These are phyloP conservation scores for Sarcophaga peregrina DNA, from an alignment of 1,140 invertebrate genomes.

Conservation along the genomic window DNA sequence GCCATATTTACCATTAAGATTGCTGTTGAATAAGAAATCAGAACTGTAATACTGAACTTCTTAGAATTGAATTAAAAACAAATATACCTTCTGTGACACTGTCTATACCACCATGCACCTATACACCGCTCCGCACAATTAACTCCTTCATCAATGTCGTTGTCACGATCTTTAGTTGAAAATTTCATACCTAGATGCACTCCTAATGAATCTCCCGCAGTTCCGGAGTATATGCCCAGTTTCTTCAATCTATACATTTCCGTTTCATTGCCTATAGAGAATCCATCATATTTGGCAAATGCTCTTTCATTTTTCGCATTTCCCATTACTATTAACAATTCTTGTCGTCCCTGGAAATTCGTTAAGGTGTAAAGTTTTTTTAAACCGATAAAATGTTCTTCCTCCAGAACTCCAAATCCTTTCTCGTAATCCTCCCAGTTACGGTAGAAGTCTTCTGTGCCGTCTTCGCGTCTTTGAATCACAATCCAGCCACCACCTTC, in stretches of 20 bases:
- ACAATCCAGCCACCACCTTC: constrained; percentile 53
- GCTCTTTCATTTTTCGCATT: constrained; percentile 68
- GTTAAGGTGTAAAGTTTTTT: constrained; percentile 72
- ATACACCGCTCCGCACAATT: constrained; percentile 75
- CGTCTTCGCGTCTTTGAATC: constrained; percentile 73
- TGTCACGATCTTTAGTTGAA: constrained; percentile 76
- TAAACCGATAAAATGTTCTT: constrained; percentile 74
- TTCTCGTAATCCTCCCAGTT: constrained; percentile 74
- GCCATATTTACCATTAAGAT: too few relatives aligned
- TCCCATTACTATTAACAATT: constrained; percentile 74
- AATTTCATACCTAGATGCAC: constrained; percentile 77
- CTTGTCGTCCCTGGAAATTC: constrained; percentile 70
- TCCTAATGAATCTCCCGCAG: constrained; percentile 74
- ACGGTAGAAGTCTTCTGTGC: constrained; percentile 73
- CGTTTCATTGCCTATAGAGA: constrained; percentile 73
- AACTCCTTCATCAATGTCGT: constrained; percentile 73
- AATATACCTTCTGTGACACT: constrained; percentile 57
- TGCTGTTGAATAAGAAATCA: too few relatives aligned
- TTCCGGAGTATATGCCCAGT: constrained; percentile 74
- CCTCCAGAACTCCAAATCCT: constrained; percentile 73
- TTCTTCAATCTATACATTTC: constrained; percentile 74
- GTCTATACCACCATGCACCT: constrained; percentile 76
- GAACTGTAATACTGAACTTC: too few relatives aligned
- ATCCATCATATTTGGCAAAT: constrained; percentile 74
- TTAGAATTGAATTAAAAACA: too few relatives aligned